Evolutionary conservation across 1,140 invertebrate genomes (phyloP), one percentile per base, ranked within the genome.

Genomic region (Scaptomyza montana): DNA sequence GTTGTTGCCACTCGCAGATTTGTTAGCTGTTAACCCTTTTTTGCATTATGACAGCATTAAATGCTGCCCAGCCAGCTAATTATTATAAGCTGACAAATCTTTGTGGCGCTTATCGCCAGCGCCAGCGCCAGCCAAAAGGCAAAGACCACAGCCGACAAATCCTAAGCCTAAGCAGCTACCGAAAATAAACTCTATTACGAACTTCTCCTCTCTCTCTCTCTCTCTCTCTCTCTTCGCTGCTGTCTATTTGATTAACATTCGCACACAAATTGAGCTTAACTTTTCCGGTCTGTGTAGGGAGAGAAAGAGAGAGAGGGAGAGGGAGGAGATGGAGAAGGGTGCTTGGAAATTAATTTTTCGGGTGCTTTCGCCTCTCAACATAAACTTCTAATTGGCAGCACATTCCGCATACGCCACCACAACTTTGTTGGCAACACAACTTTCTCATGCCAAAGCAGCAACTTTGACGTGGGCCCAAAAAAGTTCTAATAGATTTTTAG

Each of bases 311-410:
- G 8, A 36, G 33, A n/a, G n/a, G n/a, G n/a, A n/a, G n/a, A n/a
- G n/a, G n/a, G n/a, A n/a, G 8, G 68, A 8, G 5, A 12, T 41
- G 19, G 16, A 41, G 51, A 47, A 56, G 53, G 47, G 66, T 41
- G 30, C 30, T 33, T 60, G 57, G 57, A 87, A 87, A 87, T 87
- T 87, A 87, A 89, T 87, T 87, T 36, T 77, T 66, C 59, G 53
- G 47, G 68, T 68, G 51, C 76, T 65, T 60, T 63, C 30, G 30
- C 36, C n/a, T 43, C n/a, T 43, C 39, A n/a, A 77, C 79, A 87
- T 87, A 89, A 86, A 87, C 82, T 87, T 87, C 82, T 87, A 87
- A 87, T 87, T 87, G 82, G 84, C 79, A 87, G 76, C 84, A 77
- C 79, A 87, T 89, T 84, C 79, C 76, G 75, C 66, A 82, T 82